Evolutionary conservation across 2,888 invertebrate species (phyloP).

Genomic region (Autographa gamma): DNA sequence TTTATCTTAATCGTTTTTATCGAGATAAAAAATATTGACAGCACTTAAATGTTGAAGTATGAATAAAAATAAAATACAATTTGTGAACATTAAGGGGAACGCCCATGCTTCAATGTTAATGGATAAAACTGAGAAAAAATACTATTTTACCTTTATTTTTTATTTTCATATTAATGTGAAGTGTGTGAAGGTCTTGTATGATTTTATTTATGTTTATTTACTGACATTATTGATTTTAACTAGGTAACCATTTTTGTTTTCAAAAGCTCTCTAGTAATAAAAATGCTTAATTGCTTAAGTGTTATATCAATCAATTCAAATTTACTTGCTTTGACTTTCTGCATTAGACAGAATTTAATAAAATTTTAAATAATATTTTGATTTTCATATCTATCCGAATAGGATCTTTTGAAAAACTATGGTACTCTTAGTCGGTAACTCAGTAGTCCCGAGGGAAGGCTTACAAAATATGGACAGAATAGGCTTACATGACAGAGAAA

Average conservation of each 20-base stretch:
- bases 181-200: conserved; percentile 2
- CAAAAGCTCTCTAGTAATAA: no score
- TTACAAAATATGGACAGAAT: conserved; percentile 54
- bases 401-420: conserved; percentile 49
- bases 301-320: no score
- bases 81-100: conserved; percentile 13
- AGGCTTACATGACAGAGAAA: conserved; percentile 60
- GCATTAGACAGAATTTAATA: no score
- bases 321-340: no score
- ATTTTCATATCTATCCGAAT: conserved; percentile 40
- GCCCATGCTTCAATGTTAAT: background rate
- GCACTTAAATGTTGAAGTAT: conserved; percentile 33
- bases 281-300: no score
- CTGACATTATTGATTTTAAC: background rate
- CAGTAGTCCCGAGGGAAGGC: conserved; percentile 64
- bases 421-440: conserved; percentile 53
- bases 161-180: background rate
- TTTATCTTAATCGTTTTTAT: conserved; percentile 53
- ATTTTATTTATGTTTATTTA: background rate
- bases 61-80: conserved; percentile 17
- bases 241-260: background rate
- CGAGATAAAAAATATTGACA: conserved; percentile 38
- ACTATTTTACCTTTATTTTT: background rate
- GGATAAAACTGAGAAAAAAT: background rate
- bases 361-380: no score